A percentile compares a stretch with the other conserved stretches of the same genome.
These are phyloP conservation scores for Archaeoteleia sp. DNA, from an alignment of 2,888 invertebrate genomes.

Conservation along the genomic window DNA sequence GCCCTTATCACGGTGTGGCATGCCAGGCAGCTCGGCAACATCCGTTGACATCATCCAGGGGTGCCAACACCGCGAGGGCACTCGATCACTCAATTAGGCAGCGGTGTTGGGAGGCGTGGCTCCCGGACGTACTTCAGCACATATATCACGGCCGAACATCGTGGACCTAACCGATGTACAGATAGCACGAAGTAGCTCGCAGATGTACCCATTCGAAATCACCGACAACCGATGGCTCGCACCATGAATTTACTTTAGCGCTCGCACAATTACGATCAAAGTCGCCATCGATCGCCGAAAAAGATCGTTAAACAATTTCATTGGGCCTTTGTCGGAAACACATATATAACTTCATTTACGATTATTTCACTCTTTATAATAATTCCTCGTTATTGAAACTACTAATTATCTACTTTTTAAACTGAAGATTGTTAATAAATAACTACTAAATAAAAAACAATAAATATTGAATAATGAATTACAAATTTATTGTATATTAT, in stretches of 20 bases:
- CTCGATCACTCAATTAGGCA: slow-evolving; percentile 64
- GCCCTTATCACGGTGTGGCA: neutral
- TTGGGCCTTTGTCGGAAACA: no score
- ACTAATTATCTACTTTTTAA: no score
- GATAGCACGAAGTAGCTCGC: slow-evolving; percentile 56
- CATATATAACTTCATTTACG: no score
- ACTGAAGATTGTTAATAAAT: no score
- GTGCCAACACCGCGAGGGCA: slow-evolving; percentile 67
- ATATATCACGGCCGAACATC: slow-evolving; percentile 65
- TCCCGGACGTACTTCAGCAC: slow-evolving; percentile 63
- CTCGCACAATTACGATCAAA: slow-evolving; percentile 62
- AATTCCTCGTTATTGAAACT: no score
- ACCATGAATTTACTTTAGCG: slow-evolving; percentile 65
- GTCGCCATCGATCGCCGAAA: slow-evolving; percentile 41
- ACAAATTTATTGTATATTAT: no score
- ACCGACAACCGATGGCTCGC: slow-evolving; percentile 63
- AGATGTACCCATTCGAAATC: slow-evolving; percentile 61
- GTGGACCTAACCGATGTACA: slow-evolving; percentile 52
- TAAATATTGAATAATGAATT: no score
- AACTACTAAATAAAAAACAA: no score
- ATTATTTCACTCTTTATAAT: no score
- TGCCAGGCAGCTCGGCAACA: slow-evolving; percentile 26
- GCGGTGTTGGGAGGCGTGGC: slow-evolving; percentile 67
- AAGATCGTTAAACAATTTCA: slow-evolving; percentile 41
- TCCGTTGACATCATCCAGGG: slow-evolving; percentile 58